Evolutionary conservation across 1,140 invertebrate species (phyloP).

Genomic region (Calephelis nemesis): DNA sequence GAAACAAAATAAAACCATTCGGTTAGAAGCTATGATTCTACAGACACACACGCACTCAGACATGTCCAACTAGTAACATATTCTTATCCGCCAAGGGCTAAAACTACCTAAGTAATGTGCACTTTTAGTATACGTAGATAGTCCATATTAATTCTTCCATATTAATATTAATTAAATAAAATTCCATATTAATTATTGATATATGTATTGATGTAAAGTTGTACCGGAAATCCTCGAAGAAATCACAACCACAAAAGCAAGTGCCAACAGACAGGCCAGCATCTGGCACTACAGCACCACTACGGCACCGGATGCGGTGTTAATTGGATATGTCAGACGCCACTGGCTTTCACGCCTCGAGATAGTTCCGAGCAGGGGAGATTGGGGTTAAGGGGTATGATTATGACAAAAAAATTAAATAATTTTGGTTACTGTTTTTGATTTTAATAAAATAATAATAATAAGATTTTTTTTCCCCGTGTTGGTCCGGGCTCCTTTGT

Average conservation of each 20-base stretch:
- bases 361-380: slow-evolving; percentile 43
- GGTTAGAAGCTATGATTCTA: too few relatives aligned
- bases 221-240: slow-evolving; percentile 35
- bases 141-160: not conserved
- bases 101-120: too few relatives aligned
- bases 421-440: slow-evolving; percentile 37
- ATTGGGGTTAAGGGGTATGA: slow-evolving; percentile 54
- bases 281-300: slow-evolving; percentile 34
- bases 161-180: too few relatives aligned
- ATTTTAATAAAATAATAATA: not conserved
- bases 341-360: slow-evolving; percentile 63
- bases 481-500: too few relatives aligned
- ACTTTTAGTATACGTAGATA: too few relatives aligned
- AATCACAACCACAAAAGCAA: slow-evolving; percentile 33
- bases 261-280: slow-evolving; percentile 1
- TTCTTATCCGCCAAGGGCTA: too few relatives aligned
- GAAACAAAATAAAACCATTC: too few relatives aligned
- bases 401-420: slow-evolving; percentile 48
- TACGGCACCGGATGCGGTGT: slow-evolving; percentile 58
- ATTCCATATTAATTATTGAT: too few relatives aligned
- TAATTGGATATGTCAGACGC: slow-evolving; percentile 77
- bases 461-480: too few relatives aligned
- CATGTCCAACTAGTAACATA: too few relatives aligned
- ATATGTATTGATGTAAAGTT: too few relatives aligned
- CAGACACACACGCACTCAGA: too few relatives aligned